A percentile compares a stretch with the other conserved stretches of the same genome.
Conservation (phyloP, 1,140 invertebrate genomes). For the Solenopsis fugax region DNA sequence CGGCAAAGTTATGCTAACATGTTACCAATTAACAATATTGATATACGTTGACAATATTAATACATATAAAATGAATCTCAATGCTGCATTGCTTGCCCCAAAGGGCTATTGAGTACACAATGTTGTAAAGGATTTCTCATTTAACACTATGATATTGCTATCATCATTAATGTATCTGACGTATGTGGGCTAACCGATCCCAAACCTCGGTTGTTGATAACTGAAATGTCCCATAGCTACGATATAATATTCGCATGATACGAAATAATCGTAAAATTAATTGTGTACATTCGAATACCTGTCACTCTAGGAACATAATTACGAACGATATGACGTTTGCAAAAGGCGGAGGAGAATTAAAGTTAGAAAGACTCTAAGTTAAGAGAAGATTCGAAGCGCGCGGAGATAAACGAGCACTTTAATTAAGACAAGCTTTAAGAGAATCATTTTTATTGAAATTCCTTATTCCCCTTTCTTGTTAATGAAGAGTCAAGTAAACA, state of each 20-base stretch:
- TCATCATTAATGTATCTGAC: slow-evolving; percentile 19
- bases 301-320: background rate
- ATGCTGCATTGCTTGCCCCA: background rate
- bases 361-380: slow-evolving; percentile 24
- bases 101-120: background rate
- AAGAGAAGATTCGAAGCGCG: slow-evolving; percentile 28
- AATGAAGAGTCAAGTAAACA: slow-evolving; percentile 43
- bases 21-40: slow-evolving; percentile 44
- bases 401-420: slow-evolving; percentile 41
- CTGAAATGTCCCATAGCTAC: slow-evolving; percentile 4
- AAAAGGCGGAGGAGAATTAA: background rate
- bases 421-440: slow-evolving; percentile 42
- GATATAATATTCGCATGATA: background rate
- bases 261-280: slow-evolving; percentile 31
- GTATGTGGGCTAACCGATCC: background rate
- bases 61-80: slow-evolving; percentile 15
- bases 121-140: slow-evolving; percentile 42
- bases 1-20: slow-evolving; percentile 22
- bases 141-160: slow-evolving; percentile 2
- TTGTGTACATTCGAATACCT: slow-evolving; percentile 18
- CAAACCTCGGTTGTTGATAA: background rate
- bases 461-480: background rate
- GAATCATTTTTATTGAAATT: slow-evolving; percentile 60
- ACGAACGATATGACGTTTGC: background rate
- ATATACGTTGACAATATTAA: slow-evolving; percentile 50